A percentile compares a stretch with the other conserved stretches of the same genome.
Evolutionary conservation across 2,797 vertebrate species (phyloP).

Genomic region (Rallus crepitans): DNA sequence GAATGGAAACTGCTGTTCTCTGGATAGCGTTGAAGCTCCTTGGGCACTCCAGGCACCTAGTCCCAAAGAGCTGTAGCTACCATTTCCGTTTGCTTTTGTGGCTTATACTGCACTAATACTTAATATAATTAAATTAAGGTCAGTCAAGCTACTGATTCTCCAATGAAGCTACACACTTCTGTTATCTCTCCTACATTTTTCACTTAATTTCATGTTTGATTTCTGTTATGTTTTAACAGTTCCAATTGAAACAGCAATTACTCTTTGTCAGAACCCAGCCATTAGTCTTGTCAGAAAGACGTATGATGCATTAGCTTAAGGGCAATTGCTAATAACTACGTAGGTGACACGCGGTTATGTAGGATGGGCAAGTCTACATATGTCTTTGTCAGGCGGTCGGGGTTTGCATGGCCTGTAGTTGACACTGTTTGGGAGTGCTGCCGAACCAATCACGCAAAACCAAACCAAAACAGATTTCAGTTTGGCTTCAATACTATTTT

Average conservation of each 20-base stretch:
- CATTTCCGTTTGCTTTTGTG: background rate
- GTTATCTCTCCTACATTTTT: constrained; percentile 11
- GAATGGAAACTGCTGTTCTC: background rate
- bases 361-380: constrained; percentile 7
- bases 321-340: constrained; percentile 13
- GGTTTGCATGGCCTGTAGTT: background rate
- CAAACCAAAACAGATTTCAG: constrained; percentile 21
- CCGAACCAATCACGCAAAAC: constrained; percentile 33
- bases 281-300: constrained; percentile 61
- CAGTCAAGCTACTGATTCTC: background rate
- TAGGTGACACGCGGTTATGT: background rate
- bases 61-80: no score
- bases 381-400: constrained; percentile 49
- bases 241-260: constrained; percentile 43
- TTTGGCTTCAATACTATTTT: constrained; percentile 51
- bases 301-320: constrained; percentile 48
- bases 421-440: background rate
- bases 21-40: background rate
- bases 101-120: background rate
- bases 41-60: background rate
- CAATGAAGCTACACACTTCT: background rate
- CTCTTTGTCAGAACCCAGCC: constrained; percentile 26
- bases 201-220: constrained; percentile 27
- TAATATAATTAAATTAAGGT: background rate
- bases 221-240: constrained; percentile 55